These are phyloP conservation scores for Disparrhopalites patrizii DNA, from an alignment of 2,888 invertebrate genomes.

Conservation along the genomic window DNA sequence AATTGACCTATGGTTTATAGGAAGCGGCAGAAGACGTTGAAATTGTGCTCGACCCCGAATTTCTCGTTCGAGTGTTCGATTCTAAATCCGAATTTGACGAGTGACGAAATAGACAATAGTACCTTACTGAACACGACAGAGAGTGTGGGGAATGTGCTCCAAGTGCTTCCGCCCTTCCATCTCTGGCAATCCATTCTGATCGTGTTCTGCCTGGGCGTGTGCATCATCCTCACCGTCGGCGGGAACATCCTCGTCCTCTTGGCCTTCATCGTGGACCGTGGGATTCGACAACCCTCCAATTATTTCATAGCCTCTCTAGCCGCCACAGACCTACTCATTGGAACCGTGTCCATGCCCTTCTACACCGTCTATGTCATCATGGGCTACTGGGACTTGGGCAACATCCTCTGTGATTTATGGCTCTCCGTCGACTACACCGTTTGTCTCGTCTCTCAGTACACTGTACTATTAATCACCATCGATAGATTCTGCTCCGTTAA, in stretches of 20 bases:
- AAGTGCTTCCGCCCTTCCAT: constrained; percentile 71
- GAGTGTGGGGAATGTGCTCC: constrained; percentile 30
- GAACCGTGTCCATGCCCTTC: constrained; percentile 97
- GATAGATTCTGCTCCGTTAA: constrained; percentile 98
- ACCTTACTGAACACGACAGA: constrained; percentile 26
- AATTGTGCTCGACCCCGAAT: constrained; percentile 21
- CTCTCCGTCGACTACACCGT: constrained; percentile 81
- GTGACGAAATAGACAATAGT: constrained; percentile 26
- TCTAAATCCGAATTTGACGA: constrained; percentile 38
- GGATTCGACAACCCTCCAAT: constrained; percentile 88
- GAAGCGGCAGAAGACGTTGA: constrained; percentile 35
- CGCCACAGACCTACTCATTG: constrained; percentile 94
- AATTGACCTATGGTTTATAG: constrained; percentile 34
- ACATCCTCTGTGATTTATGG: constrained; percentile 82
- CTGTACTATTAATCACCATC: constrained; percentile 95
- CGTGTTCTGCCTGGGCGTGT: constrained; percentile 77
- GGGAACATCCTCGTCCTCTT: constrained; percentile 94
- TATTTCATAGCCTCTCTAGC: constrained; percentile 99
- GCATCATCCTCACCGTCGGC: constrained; percentile 85
- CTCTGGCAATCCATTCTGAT: constrained; percentile 86
- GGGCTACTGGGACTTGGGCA: constrained; percentile 96
- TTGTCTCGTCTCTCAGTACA: constrained; percentile 97
- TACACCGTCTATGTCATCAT: constrained; percentile 95
- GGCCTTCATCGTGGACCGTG: constrained; percentile 77
- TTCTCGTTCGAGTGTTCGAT: constrained; percentile 45